A percentile compares a stretch with the other conserved stretches of the same genome.
Conservation (phyloP, 2,113 vertebrate genomes). For the Coturnix japonica region DNA sequence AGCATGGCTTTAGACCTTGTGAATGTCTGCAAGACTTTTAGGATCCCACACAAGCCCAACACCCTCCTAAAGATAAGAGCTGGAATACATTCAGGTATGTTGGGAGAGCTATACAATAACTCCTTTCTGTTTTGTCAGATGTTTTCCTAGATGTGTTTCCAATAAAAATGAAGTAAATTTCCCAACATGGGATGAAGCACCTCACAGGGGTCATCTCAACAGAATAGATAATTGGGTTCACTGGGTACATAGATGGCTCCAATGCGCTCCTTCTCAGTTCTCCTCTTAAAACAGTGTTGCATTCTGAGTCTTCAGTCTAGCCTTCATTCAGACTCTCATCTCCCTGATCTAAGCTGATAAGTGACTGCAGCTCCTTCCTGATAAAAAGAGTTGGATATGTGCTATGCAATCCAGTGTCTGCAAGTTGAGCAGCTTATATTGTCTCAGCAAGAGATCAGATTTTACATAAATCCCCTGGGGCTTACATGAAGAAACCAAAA, state of each 20-base stretch:
- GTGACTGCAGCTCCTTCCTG: not conserved
- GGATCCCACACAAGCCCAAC: slow-evolving; percentile 84
- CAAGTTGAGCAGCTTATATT: not conserved
- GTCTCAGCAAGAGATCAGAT: not conserved
- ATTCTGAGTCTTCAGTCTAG: not conserved
- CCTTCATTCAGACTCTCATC: not conserved
- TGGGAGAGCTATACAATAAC: not conserved
- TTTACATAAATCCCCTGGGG: not conserved
- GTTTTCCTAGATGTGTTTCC: not conserved
- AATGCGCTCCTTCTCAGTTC: not conserved
- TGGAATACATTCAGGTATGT: slow-evolving; percentile 84
- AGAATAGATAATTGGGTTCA: not conserved
- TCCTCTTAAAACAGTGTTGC: not conserved
- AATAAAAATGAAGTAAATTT: not conserved
- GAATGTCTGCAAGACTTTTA: slow-evolving; percentile 82
- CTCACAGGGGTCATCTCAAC: not conserved
- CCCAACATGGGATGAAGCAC: not conserved
- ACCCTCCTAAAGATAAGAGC: slow-evolving; percentile 84
- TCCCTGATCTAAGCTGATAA: not conserved
- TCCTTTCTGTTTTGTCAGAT: not conserved
- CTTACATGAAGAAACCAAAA: not conserved
- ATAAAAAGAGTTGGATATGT: not conserved
- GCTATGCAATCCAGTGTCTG: not conserved
- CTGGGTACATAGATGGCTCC: not conserved
- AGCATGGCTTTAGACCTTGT: slow-evolving; percentile 87